Evolutionary conservation across 2,113 vertebrate genomes (phyloP).

Genomic region (Zapornia atra): DNA sequence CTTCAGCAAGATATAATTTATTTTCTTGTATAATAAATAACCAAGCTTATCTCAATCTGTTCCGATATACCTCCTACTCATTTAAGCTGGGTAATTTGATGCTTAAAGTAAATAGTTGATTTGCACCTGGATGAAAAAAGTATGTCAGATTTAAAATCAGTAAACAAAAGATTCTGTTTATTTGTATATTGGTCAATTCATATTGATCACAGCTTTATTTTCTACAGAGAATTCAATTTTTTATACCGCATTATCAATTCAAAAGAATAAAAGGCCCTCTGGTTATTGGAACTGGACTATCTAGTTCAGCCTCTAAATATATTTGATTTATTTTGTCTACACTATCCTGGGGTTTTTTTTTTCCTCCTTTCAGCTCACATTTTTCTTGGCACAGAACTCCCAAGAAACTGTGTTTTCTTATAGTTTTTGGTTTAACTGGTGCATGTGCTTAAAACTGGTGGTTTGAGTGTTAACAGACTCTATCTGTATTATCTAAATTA

Average conservation of each 20-base stretch:
- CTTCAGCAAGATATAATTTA: constrained; percentile 26
- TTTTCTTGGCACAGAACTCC: background rate
- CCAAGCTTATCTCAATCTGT: background rate
- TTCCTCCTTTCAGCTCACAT: background rate
- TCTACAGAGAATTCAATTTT: background rate
- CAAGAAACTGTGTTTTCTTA: background rate
- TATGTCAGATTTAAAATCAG: background rate
- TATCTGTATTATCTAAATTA: background rate
- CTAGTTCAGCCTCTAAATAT: background rate
- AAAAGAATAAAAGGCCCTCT: background rate
- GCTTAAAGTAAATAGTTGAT: background rate
- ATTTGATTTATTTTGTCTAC: background rate
- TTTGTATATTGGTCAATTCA: background rate
- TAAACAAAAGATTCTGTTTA: background rate
- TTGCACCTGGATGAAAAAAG: background rate
- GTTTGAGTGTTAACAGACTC: background rate
- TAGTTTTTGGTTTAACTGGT: background rate
- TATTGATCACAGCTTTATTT: background rate
- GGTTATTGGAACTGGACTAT: background rate
- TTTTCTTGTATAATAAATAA: constrained; percentile 23
- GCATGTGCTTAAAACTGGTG: background rate
- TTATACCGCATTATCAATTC: background rate
- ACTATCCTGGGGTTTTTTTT: background rate
- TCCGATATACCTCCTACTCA: background rate
- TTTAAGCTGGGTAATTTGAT: background rate